phyloP scores from a whole-genome alignment of 1,140 invertebrate genomes.

The Drosophila serrata region DNA sequence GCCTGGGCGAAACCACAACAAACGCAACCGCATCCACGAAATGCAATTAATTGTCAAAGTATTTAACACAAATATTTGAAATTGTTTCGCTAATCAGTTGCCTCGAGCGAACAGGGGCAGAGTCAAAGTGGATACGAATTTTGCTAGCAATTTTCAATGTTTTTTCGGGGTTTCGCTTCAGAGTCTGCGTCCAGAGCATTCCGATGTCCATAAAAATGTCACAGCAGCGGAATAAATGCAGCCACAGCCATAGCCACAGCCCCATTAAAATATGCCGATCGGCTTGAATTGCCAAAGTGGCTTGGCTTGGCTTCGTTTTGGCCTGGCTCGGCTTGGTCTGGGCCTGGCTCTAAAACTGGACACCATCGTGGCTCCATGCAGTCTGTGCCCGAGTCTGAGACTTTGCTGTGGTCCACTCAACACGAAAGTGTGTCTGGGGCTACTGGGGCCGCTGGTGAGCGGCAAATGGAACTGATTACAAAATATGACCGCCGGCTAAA shows the following conservation, averaged over 20 bases:
- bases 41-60: slow-evolving; percentile 68
- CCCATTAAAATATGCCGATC: slow-evolving; percentile 56
- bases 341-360: slow-evolving; percentile 47
- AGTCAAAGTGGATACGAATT: slow-evolving; percentile 53
- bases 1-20: slow-evolving; percentile 41
- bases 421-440: slow-evolving; percentile 40
- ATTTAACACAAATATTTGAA: slow-evolving; percentile 76
- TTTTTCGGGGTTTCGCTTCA: slow-evolving; percentile 29
- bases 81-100: slow-evolving; percentile 64
- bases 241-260: slow-evolving; percentile 44
- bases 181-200: slow-evolving; percentile 48
- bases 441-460: slow-evolving; percentile 41
- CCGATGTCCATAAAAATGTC: slow-evolving; percentile 83
- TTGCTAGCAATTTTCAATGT: slow-evolving; percentile 20
- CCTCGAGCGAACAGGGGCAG: slow-evolving; percentile 46
- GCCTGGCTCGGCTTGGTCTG: slow-evolving; percentile 24
- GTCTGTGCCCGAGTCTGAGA: slow-evolving; percentile 51
- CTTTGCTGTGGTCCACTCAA: slow-evolving; percentile 25
- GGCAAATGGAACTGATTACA: slow-evolving; percentile 84
- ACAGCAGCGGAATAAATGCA: slow-evolving; percentile 46
- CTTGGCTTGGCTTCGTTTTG: slow-evolving; percentile 13
- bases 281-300: slow-evolving; percentile 65
- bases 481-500: slow-evolving; percentile 83
- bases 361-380: slow-evolving; percentile 55
- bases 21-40: slow-evolving; percentile 56